Evolutionary conservation across 2,888 invertebrate genomes (phyloP).

Genomic region (Clepsis dumicolana): DNA sequence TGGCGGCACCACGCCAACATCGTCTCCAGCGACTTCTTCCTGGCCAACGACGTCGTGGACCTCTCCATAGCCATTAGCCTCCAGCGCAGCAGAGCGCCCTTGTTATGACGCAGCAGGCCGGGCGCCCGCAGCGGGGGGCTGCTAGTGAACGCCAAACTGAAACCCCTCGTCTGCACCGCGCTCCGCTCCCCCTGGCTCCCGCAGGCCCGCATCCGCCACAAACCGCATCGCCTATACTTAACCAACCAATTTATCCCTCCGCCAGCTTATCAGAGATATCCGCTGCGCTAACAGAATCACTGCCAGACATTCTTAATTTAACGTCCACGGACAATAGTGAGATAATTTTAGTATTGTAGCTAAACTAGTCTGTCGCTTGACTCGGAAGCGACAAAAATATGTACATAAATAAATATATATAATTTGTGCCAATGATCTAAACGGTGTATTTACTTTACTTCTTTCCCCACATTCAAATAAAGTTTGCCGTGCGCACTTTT

Average conservation of each 20-base stretch:
- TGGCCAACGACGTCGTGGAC: slow-evolving; percentile 90
- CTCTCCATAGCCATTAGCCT: slow-evolving; percentile 85
- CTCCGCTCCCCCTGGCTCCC: slow-evolving; percentile 41
- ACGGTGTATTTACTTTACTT: slow-evolving; percentile 18
- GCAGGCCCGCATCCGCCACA: slow-evolving; percentile 39
- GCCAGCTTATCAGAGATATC: slow-evolving; percentile 54
- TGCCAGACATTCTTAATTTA: slow-evolving; percentile 59
- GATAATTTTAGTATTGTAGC: slow-evolving; percentile 63
- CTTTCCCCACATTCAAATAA: slow-evolving; percentile 2
- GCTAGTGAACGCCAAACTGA: slow-evolving; percentile 53
- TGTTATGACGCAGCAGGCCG: slow-evolving; percentile 72
- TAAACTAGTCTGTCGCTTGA: slow-evolving; percentile 70
- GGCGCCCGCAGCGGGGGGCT: slow-evolving; percentile 69
- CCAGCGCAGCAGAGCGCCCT: slow-evolving; percentile 63
- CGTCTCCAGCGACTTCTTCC: slow-evolving; percentile 90
- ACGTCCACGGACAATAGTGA: slow-evolving; percentile 64
- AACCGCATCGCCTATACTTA: slow-evolving; percentile 58
- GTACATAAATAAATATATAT: slow-evolving; percentile 50
- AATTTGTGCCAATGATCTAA: slow-evolving; percentile 41
- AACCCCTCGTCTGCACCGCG: slow-evolving; percentile 10
- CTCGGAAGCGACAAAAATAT: slow-evolving; percentile 56
- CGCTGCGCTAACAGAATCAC: slow-evolving; percentile 53
- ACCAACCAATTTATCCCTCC: slow-evolving; percentile 58
- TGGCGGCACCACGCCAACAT: slow-evolving; percentile 90
- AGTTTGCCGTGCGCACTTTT: slow-evolving; percentile 12